Conservation (phyloP, 2,113 vertebrate genomes). For the Phalacrocorax aristotelis region DNA sequence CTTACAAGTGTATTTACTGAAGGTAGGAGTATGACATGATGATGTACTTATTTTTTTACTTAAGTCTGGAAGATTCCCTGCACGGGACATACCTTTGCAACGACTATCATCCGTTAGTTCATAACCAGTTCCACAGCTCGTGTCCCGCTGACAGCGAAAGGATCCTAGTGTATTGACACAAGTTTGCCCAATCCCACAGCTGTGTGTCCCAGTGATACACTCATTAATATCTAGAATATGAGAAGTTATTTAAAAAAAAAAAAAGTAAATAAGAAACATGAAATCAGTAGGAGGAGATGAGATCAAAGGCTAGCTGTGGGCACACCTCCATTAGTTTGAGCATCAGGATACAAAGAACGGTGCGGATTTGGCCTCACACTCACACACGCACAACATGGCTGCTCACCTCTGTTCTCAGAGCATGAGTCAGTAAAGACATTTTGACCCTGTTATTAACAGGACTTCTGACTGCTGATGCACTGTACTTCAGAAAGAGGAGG, state of each 20-base stretch:
- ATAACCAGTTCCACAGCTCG: conserved; percentile 95
- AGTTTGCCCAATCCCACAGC: conserved; percentile 85
- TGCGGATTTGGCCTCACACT: neutral
- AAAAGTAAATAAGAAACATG: neutral
- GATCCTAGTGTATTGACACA: conserved; percentile 91
- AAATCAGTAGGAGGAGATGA: neutral
- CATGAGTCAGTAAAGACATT: neutral
- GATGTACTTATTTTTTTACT: neutral
- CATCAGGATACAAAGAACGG: neutral
- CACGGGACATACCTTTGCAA: conserved; percentile 84
- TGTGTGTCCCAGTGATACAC: conserved; percentile 84
- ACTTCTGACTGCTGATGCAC: neutral
- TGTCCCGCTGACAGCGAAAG: conserved; percentile 92
- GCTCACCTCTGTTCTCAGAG: neutral
- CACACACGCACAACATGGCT: neutral
- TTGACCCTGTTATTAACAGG: neutral
- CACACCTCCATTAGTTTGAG: neutral
- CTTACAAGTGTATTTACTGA: accelerated
- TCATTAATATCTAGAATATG: conserved; percentile 88
- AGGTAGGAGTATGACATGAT: neutral
- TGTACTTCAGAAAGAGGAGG: neutral
- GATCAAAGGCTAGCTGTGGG: neutral
- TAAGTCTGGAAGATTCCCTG: neutral
- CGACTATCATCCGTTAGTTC: conserved; percentile 91
- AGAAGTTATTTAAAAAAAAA: neutral